Conservation (phyloP, 2,113 vertebrate species). For the Sphyrna mokarran region DNA sequence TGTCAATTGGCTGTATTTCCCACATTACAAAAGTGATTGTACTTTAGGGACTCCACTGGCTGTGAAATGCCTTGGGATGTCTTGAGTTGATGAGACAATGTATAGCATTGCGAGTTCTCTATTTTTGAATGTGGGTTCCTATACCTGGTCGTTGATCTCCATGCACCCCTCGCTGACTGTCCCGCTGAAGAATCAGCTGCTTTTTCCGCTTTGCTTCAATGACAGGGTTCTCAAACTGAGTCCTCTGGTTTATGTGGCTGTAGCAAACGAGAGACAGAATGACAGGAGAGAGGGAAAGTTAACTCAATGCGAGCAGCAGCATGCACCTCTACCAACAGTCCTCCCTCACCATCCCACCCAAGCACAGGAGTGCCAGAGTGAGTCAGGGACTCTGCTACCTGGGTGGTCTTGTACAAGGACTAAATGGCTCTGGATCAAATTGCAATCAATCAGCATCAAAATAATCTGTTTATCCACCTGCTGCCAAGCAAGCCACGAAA, state of each 20-base stretch:
- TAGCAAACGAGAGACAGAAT: conserved; percentile 40
- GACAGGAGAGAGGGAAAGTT: background rate
- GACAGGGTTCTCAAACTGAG: conserved; percentile 98
- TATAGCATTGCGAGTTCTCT: background rate
- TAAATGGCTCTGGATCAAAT: background rate
- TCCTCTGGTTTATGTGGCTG: conserved; percentile 98
- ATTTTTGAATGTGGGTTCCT: background rate
- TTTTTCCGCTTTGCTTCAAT: conserved; percentile 87
- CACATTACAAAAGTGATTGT: background rate
- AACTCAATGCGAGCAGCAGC: background rate
- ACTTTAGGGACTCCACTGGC: background rate
- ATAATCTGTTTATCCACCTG: background rate
- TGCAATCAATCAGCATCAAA: background rate
- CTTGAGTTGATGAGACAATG: background rate
- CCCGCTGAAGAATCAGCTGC: conserved; percentile 53
- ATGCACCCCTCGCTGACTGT: background rate
- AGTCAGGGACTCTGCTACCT: background rate
- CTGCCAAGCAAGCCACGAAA: background rate
- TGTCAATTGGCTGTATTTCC: background rate
- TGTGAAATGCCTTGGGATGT: background rate
- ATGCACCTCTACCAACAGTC: background rate
- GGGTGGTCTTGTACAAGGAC: background rate
- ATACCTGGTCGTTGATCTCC: conserved; percentile 51
- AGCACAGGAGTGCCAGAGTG: background rate
- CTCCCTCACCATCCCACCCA: background rate